Conservation (phyloP, 2,888 invertebrate species). For the Metopia argyrocephala region DNA sequence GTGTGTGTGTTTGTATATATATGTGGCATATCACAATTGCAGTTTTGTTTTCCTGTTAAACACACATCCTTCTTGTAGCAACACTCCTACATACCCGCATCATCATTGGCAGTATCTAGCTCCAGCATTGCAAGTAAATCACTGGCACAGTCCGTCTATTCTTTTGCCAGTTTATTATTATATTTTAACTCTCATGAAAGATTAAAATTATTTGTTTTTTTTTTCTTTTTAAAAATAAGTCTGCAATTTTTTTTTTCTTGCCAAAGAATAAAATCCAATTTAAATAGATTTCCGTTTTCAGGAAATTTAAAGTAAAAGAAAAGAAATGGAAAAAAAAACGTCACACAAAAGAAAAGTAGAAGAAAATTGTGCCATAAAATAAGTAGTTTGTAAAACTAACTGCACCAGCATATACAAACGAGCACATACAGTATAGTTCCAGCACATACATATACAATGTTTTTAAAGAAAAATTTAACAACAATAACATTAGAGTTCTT, state of each 20-base stretch:
- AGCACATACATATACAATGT: background rate
- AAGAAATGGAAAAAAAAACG: too few species aligned
- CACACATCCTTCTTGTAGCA: background rate
- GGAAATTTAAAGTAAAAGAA: constrained; percentile 72
- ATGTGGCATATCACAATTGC: constrained; percentile 27
- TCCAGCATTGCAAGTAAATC: constrained; percentile 24
- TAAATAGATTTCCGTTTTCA: constrained; percentile 76
- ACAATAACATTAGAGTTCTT: constrained; percentile 35
- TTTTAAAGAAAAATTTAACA: background rate
- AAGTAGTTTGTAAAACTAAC: constrained; percentile 16
- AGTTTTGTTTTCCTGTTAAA: constrained; percentile 52
- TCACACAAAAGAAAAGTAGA: background rate
- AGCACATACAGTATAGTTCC: background rate
- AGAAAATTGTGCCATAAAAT: background rate
- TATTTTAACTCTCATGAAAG: constrained; percentile 27
- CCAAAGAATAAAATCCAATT: constrained; percentile 72
- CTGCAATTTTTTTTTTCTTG: constrained; percentile 14
- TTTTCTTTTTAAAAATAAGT: background rate
- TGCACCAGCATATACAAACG: background rate
- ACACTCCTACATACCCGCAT: background rate
- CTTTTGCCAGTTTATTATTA: constrained; percentile 46
- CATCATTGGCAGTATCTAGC: background rate
- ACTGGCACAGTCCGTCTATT: constrained; percentile 43
- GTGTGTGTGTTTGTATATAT: background rate
- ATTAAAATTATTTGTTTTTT: background rate